These are phyloP conservation scores for Gisinianus flammeolus DNA, from an alignment of 2,888 invertebrate genomes.

Conservation along the genomic window DNA sequence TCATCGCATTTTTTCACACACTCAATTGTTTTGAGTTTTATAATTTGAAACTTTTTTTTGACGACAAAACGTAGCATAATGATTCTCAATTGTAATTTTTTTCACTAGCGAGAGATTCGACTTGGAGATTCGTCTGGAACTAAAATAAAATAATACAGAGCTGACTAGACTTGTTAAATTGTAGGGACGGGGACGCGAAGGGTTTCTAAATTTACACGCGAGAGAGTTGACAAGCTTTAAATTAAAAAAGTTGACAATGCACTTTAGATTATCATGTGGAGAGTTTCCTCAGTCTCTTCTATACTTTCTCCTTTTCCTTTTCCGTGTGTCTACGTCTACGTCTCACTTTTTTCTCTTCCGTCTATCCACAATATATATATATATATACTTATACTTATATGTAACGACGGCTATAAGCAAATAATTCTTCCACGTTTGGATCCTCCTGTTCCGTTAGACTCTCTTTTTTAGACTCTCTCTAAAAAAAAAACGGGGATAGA, in stretches of 20 bases:
- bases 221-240: conserved; percentile 3
- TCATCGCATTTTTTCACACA: no score
- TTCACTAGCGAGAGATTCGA: background rate
- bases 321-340: no score
- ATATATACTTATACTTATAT: background rate
- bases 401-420: background rate
- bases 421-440: background rate
- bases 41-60: no score
- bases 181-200: no score
- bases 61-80: no score
- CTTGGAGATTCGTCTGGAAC: background rate
- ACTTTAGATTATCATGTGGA: conserved; percentile 5
- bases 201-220: background rate
- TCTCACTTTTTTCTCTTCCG: background rate
- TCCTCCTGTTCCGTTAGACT: background rate
- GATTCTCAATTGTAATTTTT: background rate
- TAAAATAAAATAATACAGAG: no score
- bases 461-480: background rate
- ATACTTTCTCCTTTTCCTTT: background rate
- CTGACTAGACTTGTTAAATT: no score
- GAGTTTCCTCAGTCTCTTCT: background rate
- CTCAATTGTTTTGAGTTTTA: no score
- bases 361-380: background rate
- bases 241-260: conserved; percentile 21
- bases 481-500: no score